Percentiles rank a stretch among this genome's conserved stretches.
These are phyloP conservation scores for Neocloeon triangulifer DNA, from an alignment of 1,140 invertebrate species.

Conservation along the genomic window DNA sequence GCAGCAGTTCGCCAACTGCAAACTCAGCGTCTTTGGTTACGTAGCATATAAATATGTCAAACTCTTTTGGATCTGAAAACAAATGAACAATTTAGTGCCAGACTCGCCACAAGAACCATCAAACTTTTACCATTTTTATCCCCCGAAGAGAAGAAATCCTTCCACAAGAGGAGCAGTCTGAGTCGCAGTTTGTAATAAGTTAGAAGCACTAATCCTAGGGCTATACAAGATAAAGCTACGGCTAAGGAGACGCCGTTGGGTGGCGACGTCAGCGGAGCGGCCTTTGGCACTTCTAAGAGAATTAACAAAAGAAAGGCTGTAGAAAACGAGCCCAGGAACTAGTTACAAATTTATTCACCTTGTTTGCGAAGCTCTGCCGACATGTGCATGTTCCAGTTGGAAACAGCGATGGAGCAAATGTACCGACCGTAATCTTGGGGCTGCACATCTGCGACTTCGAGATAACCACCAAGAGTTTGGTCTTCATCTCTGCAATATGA, in stretches of 20 bases:
- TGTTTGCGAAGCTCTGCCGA: slow-evolving; percentile 18
- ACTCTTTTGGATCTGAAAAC: slow-evolving; percentile 20
- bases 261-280: too few species aligned
- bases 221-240: too few species aligned
- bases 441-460: slow-evolving; percentile 30
- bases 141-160: too few species aligned
- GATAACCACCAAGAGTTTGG: slow-evolving; percentile 42
- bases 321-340: too few species aligned
- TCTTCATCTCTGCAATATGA: slow-evolving; percentile 38
- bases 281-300: too few species aligned
- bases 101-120: too few species aligned
- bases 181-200: too few species aligned
- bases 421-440: slow-evolving; percentile 41
- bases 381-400: slow-evolving; percentile 18
- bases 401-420: slow-evolving; percentile 30
- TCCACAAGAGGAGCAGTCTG: too few species aligned
- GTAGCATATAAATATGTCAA: slow-evolving; percentile 22
- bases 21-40: slow-evolving; percentile 21
- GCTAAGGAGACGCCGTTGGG: too few species aligned
- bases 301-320: too few species aligned
- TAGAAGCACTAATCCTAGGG: too few species aligned
- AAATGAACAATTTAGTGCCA: slow-evolving; percentile 6
- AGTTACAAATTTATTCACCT: slow-evolving; percentile 14
- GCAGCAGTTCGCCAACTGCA: slow-evolving; percentile 17
- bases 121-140: too few species aligned